Base-by-base conservation (phyloP, 2,797 vertebrate genomes). In the Mus minutoides region DNA sequence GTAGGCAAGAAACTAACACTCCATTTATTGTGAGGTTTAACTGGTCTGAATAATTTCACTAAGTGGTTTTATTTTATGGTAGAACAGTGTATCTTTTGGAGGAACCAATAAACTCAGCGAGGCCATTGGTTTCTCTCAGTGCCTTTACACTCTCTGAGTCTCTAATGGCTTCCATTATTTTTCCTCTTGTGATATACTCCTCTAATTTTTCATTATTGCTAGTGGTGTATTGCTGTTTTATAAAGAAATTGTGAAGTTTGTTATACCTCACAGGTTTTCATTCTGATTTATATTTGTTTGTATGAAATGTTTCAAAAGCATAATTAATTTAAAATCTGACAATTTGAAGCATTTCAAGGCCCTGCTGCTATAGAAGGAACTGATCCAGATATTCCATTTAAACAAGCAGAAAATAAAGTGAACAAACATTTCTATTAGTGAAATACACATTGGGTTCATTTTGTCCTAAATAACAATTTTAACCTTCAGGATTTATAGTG, bases 171-270 rank as follows among this genome's bases (percentile, higher is more conserved):
- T 94, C 86, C 26, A 84, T 94, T 92, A 97, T 92, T 97, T 96
- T 90, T 94, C 96, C 88, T 62, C 88, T 91, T 88, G 78, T 80
- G 92, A 91, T 94, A 89, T 43, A 92, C 78, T 76, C 91, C 88
- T 89, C 85, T 96, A 96, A 96, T 96, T 97, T 94, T 96, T 94
- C 93, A 92, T 97, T 97, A 92, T 97, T 96, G 34, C 94, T 96
- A 89, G 80, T 93, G 93, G 62, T 34, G 78, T 90, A 91, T 97
- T 94, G 79, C 85, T 96, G 31, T 93, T 97, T 89, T 86, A 46
- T 86, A 96, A 92, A 92, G 73, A 92, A 96, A 94, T 16, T 89
- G 54, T 94, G 56, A 95, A 54, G 87, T 7, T 60, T 88, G 26
- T 73, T 96, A 64, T 88, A 88, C 78, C 34, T 54, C 96, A 79